Evolutionary conservation across 2,888 invertebrate genomes (phyloP), one percentile per base, ranked within the genome.

Genomic region (Venusia cambrica): DNA sequence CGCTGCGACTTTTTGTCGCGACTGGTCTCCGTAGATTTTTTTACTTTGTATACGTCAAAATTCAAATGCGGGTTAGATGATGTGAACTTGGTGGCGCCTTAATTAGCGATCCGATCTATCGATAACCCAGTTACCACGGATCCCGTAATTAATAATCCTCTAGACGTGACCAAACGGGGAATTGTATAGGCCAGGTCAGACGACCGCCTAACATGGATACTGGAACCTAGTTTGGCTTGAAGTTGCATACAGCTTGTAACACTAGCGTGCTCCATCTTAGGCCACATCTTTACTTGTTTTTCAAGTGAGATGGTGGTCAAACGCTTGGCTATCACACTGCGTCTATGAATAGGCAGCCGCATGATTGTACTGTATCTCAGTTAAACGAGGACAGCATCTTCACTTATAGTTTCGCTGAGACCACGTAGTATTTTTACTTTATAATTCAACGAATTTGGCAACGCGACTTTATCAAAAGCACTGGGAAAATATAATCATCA

Each of bases 141-240:
- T 62, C 62, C 54, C 55, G 58, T 73, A 69, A 74, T 75, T 71
- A 73, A 73, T 73, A 68, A 64, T 63, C 56, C 60, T 57, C 53
- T 53, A 52, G 54, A 53, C 57, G 58, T 66, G 66, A 71, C 75
- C 71, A 76, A 75, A 75, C 62, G 51, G 60, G 60, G 67, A 59
- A 63, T 57, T 62, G 59, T 63, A 62, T 64, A 50, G 60, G 57
- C 66, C 68, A 55, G 68, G 62, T 71, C 65, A 62, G 58, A 52
- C 45, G 45, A 50, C 59, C 45, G 44, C 73, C 73, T 60, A 64
- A 73, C 56, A 73, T 71, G 72, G 80, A 36, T 35, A 40, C 52
- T 52, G 47, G 50, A 51, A 62, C 59, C 62, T 66, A 72, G 65
- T 69, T 65, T 55, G 54, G 66, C 53, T 62, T 61, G 46, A 57